Evolutionary conservation across 2,797 vertebrate species (phyloP), one percentile per base, ranked within the genome.

Genomic region (Jordanella pulchra): DNA sequence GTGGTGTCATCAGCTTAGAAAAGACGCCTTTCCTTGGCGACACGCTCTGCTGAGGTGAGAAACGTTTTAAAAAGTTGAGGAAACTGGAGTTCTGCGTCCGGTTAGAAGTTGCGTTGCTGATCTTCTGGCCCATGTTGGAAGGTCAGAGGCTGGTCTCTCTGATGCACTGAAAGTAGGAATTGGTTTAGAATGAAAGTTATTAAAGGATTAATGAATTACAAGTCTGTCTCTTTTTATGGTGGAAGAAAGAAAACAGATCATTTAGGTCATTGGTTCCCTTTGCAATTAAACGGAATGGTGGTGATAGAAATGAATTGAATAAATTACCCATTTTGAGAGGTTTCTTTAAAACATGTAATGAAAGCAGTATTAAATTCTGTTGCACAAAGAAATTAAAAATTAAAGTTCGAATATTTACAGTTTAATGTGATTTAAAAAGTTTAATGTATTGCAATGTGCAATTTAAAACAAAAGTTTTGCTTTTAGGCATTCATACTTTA

Each of bases 111-210:
- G 84, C 54, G 78, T 84, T 87, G 84, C 75, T 86, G 69, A 48
- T 53, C 44, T 12, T 50, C 48, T 84, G 72, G 10, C 89, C 91
- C 89, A 90, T 92, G 50, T 27, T 75, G 25, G 71, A 78, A 23
- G 1, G 71, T 68, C 23, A 90, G 65, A 92, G 75, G 18, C 81
- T 84, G 42, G 91, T 93, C 83, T 94, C 92, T 67, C 87, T 87
- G 76, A 93, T 92, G 47, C 80, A 90, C 92, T 94, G 79, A 11
- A 68, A 81, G 58, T 75, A 4, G 47, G 15, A 60, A 45, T 0
- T 28, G 30, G 14, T 0, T 3, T 4, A 25, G 2, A 39, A 39
- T 30, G 5, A 42, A 27, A 71, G 39, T 15, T 64, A 23, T 72
- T 39, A 50, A 44, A 64, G 7, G 23, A 78, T 27, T 68, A 50